phyloP scores from a whole-genome alignment of 1,140 invertebrate species.

The Micrasema longulum region DNA sequence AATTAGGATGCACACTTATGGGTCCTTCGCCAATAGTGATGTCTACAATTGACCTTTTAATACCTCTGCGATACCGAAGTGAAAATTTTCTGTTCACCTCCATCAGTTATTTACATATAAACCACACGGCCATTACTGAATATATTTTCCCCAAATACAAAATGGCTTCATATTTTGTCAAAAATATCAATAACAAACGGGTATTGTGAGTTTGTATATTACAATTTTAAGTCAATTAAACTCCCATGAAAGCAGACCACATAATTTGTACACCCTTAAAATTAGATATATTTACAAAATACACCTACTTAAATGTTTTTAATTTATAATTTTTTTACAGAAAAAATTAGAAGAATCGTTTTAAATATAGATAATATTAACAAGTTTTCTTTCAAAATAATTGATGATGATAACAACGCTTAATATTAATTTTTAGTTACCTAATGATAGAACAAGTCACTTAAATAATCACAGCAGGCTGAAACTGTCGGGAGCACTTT shows the following conservation, averaged over 20 bases:
- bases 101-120: too few species aligned
- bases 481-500: slow-evolving; percentile 38
- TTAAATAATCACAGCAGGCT: slow-evolving; percentile 48
- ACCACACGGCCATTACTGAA: too few species aligned
- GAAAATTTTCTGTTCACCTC: too few species aligned
- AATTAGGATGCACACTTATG: slow-evolving; percentile 17
- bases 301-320: slow-evolving; percentile 23
- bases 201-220: too few species aligned
- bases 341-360: slow-evolving; percentile 36
- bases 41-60: too few species aligned
- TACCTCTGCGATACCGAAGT: too few species aligned
- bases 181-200: too few species aligned
- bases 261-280: slow-evolving; percentile 34
- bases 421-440: slow-evolving; percentile 43
- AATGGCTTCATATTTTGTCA: too few species aligned
- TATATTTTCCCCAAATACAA: too few species aligned
- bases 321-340: slow-evolving; percentile 37
- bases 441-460: slow-evolving; percentile 47
- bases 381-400: slow-evolving; percentile 42
- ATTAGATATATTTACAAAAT: slow-evolving; percentile 42
- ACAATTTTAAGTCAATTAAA: too few species aligned
- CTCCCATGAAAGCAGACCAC: not conserved
- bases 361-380: slow-evolving; percentile 33
- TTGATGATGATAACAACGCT: slow-evolving; percentile 46
- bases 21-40: not conserved